Evolutionary conservation across 2,797 vertebrate species (phyloP).

Genomic region (Notolabrus celidotus): DNA sequence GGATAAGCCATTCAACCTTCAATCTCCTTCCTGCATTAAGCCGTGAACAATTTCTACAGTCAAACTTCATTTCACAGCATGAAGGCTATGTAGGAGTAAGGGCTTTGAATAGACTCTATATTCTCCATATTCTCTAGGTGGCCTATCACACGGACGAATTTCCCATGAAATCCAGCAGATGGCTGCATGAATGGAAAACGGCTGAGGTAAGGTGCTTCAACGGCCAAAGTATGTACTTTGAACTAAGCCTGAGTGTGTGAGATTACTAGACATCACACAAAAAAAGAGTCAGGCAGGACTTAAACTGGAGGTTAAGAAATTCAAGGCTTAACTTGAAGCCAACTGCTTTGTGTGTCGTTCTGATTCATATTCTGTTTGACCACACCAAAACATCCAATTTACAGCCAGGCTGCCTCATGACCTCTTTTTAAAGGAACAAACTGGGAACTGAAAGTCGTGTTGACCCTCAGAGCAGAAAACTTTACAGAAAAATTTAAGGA

Average conservation of each 20-base stretch:
- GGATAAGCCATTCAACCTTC: constrained; percentile 47
- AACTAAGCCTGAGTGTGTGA: constrained; percentile 44
- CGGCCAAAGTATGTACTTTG: constrained; percentile 58
- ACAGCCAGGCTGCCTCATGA: constrained; percentile 15
- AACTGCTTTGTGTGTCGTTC: constrained; percentile 31
- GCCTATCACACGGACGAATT: constrained; percentile 33
- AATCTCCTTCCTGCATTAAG: constrained; percentile 44
- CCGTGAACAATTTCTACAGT: constrained; percentile 62
- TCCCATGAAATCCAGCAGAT: constrained; percentile 68
- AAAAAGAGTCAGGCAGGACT: constrained; percentile 18
- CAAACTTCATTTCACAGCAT: constrained; percentile 67
- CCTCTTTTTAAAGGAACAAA: constrained; percentile 32
- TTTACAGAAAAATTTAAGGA: constrained; percentile 20
- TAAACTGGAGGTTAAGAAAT: constrained; percentile 38
- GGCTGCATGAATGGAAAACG: constrained; percentile 62
- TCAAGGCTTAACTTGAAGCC: constrained; percentile 15
- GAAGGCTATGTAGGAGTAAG: constrained; percentile 35
- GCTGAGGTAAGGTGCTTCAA: constrained; percentile 50
- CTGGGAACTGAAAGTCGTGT: constrained; percentile 29
- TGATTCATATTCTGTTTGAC: constrained; percentile 39
- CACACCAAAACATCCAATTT: constrained; percentile 38
- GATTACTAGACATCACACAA: constrained; percentile 44
- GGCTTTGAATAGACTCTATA: constrained; percentile 68
- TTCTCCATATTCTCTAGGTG: constrained; percentile 51
- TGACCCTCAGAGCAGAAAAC: constrained; percentile 23